Base-by-base conservation (phyloP, 2,113 vertebrate genomes). In the Numenius arquata region DNA sequence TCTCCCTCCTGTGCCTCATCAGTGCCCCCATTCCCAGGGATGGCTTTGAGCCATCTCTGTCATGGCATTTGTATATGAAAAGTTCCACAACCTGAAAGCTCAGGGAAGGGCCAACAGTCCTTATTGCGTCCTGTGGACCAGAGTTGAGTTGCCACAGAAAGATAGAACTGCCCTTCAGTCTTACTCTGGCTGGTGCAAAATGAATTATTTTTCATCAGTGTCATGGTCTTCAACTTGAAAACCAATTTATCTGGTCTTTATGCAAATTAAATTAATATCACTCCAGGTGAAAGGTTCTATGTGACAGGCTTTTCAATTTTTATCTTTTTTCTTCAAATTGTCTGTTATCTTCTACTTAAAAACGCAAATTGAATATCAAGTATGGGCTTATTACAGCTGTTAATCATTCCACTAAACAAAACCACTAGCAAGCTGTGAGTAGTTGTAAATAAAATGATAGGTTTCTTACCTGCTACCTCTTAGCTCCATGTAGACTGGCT, bases 231-330 rank as follows among this genome's bases (percentile, higher is more conserved):
- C 67, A 82, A 59, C 62, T 89, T 94, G 94, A 89, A 89, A 95
- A 91, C 70, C 3, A 68, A 84, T 79, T 92, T 91, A 62, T 89
- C 67, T n/a, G 1, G 6, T 79, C 61, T 86, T 93, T 61, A 86
- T 66, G 67, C 38, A 93, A 90, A 90, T 88, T 85, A 76, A 94
- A 79, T 85, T 68, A 83, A 67, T 92, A 47, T 84, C 77, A 94
- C n/a, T 48, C 38, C 47, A 81, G 36, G 67, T 70, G 8, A 82
- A 86, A 74, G 14, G 15, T 93, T 92, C 85, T 9, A 18, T 62
- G 36, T 41, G 74, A 75, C 55, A 89, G 29, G 9, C 32, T 4
- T 93, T 91, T 88, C 70, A 89, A 81, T 93, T 85, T 59, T 53
- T 87, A 89, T 82, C 5, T 68, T 76, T 87, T 89, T 72, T 61